Conservation (phyloP, 2,888 invertebrate species). For the Myopa testacea region DNA sequence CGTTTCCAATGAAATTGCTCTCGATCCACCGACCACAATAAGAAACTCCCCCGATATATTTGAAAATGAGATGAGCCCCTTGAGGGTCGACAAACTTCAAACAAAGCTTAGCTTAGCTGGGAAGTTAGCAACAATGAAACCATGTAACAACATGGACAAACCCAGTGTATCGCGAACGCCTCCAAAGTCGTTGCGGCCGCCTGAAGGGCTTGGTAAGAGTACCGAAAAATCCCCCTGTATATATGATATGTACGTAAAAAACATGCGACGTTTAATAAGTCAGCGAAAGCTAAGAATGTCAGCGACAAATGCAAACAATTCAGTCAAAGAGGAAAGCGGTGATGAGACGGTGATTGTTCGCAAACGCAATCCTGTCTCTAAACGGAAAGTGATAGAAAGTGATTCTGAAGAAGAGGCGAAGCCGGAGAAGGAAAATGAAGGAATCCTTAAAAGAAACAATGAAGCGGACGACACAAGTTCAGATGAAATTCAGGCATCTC, state of each 20-base stretch:
- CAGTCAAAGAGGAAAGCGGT: conserved; percentile 36
- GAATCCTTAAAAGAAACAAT: conserved; percentile 9
- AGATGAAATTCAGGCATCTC: conserved; percentile 55
- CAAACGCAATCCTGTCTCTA: conserved; percentile 36
- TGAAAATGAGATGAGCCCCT: conserved; percentile 45
- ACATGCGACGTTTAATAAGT: conserved; percentile 50
- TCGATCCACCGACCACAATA: background rate
- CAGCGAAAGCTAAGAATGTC: background rate
- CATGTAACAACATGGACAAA: background rate
- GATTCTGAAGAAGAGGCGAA: conserved; percentile 53
- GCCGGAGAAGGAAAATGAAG: conserved; percentile 5
- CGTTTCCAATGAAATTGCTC: background rate
- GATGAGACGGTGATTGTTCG: conserved; percentile 31
- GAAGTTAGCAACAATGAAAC: background rate
- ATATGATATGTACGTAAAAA: conserved; percentile 57
- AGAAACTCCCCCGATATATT: conserved; percentile 59
- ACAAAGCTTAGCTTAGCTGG: conserved; percentile 7
- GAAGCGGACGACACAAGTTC: conserved; percentile 41
- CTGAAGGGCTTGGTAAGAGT: background rate
- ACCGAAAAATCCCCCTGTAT: conserved; percentile 54
- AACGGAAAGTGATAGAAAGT: conserved; percentile 56
- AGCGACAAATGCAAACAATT: background rate
- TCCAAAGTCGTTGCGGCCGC: background rate
- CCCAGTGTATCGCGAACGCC: background rate
- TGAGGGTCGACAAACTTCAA: conserved; percentile 1